These are phyloP conservation scores for Noctua janthe DNA, from an alignment of 2,888 invertebrate species.

Conservation along the genomic window DNA sequence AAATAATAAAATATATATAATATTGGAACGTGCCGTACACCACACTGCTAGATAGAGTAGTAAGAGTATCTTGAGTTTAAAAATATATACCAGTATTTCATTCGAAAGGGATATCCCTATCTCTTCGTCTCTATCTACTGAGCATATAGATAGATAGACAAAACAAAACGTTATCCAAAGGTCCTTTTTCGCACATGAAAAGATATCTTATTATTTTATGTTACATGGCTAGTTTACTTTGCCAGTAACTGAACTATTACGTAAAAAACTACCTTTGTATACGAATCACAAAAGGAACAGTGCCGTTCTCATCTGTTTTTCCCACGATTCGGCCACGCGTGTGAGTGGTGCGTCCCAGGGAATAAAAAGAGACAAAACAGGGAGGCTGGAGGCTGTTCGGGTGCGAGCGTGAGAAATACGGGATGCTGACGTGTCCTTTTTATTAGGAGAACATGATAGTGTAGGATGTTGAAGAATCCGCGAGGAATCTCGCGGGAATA, in stretches of 20 bases:
- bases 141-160: background rate
- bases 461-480: slow-evolving; percentile 65
- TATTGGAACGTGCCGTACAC: no score
- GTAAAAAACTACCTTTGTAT: slow-evolving; percentile 38
- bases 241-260: slow-evolving; percentile 14
- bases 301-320: slow-evolving; percentile 67
- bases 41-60: background rate
- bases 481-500: slow-evolving; percentile 63
- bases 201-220: background rate
- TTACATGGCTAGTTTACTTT: slow-evolving; percentile 20
- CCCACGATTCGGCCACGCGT: slow-evolving; percentile 71
- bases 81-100: slow-evolving; percentile 34
- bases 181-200: background rate
- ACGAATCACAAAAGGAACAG: slow-evolving; percentile 53
- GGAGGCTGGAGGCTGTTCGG: slow-evolving; percentile 80
- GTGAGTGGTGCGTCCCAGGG: slow-evolving; percentile 78
- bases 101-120: slow-evolving; percentile 17
- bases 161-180: background rate
- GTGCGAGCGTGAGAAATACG: slow-evolving; percentile 89
- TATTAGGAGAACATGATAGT: slow-evolving; percentile 79
- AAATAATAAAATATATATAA: background rate
- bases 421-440: slow-evolving; percentile 84
- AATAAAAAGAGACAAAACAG: slow-evolving; percentile 77
- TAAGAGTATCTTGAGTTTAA: background rate
- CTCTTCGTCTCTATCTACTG: slow-evolving; percentile 23